Evolutionary conservation across 2,888 invertebrate species (phyloP), one percentile per base, ranked within the genome.

Genomic region (Ephialtes manifestator): DNA sequence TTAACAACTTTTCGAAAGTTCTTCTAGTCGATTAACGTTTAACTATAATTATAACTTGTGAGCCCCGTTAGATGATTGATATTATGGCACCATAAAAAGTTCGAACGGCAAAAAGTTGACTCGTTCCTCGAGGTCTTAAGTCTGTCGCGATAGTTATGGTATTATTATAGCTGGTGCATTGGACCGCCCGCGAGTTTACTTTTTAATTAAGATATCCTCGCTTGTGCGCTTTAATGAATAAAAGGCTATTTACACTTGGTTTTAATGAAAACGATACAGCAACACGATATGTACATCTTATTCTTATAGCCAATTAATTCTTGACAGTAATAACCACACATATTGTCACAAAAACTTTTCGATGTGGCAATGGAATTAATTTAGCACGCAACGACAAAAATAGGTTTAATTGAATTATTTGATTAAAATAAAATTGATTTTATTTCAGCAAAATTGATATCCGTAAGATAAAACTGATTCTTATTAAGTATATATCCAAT

Each of bases 351-450:
- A 0, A 51, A 43, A 65, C 55, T 63, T 81, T 58, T 88, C 84
- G 87, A 86, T 86, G 84, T 85, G 86, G 58, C 84, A 83, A 55
- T 86, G 83, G 83, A 89, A 90, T 88, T 88, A 84, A 88, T 90
- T 90, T n/a, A n/a, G n/a, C n/a, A 86, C 39, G 68, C 68, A 68
- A 39, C 7, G 39, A 39, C 1, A 2, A 2, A 7, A 2, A 8
- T 10, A 2, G 39, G 8, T 10, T 10, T 39, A 39, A 39, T 10
- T 0, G 2, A 10, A 10, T 39, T 39, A 39, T 39, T 39, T 39
- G 39, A 39, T 39, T 39, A 39, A 39, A 39, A 39, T 10, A 8
- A 10, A 39, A 10, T 39, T 39, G 0, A 39, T 39, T 10, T 39
- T 24, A 24, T 24, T 24, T 24, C 24, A 24, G 24, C 1, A 8